Evolutionary conservation across 2,888 invertebrate species (phyloP), one percentile per base, ranked within the genome.

Genomic region (Chouioia cunea): DNA sequence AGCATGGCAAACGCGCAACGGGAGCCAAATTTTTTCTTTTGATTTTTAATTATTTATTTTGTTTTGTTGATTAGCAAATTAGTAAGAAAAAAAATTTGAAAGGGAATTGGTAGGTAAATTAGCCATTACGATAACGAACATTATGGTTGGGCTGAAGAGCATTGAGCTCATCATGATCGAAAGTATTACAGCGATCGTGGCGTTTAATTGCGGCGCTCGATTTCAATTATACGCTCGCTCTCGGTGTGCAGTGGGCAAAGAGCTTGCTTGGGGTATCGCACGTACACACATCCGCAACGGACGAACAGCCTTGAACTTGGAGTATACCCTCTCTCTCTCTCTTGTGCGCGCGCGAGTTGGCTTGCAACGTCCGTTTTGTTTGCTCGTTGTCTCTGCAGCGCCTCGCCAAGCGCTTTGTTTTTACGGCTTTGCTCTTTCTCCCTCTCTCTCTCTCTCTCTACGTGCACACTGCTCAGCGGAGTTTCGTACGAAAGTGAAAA

Each of bases 201-300:
- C 59, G 59, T 66, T 66, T 66, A 66, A 66, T 66, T 66, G 66
- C 66, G 65, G 18, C 54, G 65, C 66, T 66, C 66, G 66, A 66
- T 66, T 66, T 66, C 59, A 66, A 59, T 66, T 66, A n/a, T n/a
- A 66, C 58, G 23, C 59, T 65, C 58, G 48, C 27, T 27, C 27
- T 27, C 6, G 27, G 27, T 27, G 27, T 4, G 27, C 27, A 27
- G 27, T 4, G 27, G 27, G 6, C 4, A 27, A 6, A 27, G 27
- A 27, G 27, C 27, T 3, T 4, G 27, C 27, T 27, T 6, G 6
- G 27, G 27, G 46, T 65, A 65, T 58, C 64, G 73, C 58, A 52
- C 67, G 27, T 27, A 27, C 27, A 27, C 27, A 27, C 27, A 27
- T 27, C 27, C 27, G 27, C 27, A 27, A 27, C 54, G 59, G 16